Percentiles rank a stretch among this genome's conserved stretches.
phyloP scores from a whole-genome alignment of 1,140 invertebrate genomes.

The Tachypleus tridentatus region DNA sequence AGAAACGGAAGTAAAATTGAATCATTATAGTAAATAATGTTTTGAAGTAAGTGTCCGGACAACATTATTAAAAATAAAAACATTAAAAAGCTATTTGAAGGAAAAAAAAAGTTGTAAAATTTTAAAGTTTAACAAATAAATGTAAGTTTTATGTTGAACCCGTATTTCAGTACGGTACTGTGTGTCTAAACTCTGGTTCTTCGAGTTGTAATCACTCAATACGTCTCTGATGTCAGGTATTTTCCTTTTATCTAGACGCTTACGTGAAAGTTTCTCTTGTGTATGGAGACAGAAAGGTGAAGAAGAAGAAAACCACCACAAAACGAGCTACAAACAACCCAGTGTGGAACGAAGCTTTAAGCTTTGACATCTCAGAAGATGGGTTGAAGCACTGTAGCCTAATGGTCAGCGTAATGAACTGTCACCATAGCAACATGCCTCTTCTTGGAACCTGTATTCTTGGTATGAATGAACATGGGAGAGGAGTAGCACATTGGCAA shows the following conservation, averaged over 20 bases:
- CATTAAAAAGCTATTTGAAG: too few relatives aligned
- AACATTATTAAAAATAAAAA: too few relatives aligned
- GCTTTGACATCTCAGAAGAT: conserved; percentile 46
- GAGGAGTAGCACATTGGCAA: conserved; percentile 57
- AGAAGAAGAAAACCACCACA: conserved; percentile 46
- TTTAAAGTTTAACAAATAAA: too few relatives aligned
- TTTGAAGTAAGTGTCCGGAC: too few relatives aligned
- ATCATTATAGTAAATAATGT: too few relatives aligned
- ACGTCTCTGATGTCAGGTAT: too few relatives aligned
- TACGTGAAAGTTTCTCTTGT: conserved; percentile 46
- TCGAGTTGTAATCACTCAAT: too few relatives aligned
- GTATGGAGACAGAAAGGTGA: conserved; percentile 41
- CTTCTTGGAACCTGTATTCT: conserved; percentile 57
- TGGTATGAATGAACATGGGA: conserved; percentile 45
- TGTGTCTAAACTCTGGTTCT: too few relatives aligned
- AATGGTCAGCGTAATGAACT: conserved; percentile 76
- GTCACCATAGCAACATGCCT: conserved; percentile 64
- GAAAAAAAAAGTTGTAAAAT: too few relatives aligned
- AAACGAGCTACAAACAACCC: conserved; percentile 44
- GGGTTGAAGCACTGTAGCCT: conserved; percentile 71
- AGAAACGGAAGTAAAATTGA: too few relatives aligned
- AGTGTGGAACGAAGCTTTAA: conserved; percentile 46
- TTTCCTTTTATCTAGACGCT: conserved; percentile 37
- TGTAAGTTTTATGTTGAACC: too few relatives aligned
- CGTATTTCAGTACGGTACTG: too few relatives aligned